Conservation (phyloP, 2,888 invertebrate genomes). For the Caenorhabditis angaria region DNA sequence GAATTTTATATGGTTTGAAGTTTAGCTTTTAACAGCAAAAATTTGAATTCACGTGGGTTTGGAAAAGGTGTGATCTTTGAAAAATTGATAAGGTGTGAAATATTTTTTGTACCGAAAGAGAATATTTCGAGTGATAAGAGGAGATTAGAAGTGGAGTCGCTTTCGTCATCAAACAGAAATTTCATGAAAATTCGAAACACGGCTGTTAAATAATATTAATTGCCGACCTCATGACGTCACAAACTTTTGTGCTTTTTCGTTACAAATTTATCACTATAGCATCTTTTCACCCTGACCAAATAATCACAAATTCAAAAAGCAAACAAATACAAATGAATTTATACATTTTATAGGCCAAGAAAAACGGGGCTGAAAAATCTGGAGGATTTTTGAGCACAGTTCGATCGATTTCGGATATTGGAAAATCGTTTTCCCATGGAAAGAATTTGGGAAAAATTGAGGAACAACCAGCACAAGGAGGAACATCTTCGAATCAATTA, state of each 20-base stretch:
- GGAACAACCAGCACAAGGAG: slow-evolving; percentile 41
- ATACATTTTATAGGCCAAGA: slow-evolving; percentile 47
- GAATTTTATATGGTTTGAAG: not conserved
- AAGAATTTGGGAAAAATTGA: slow-evolving; percentile 78
- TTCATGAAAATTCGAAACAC: not conserved
- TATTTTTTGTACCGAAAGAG: not conserved
- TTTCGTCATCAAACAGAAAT: too few species aligned
- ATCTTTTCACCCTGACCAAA: not conserved
- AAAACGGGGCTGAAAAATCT: slow-evolving; percentile 74
- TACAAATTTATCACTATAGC: not conserved
- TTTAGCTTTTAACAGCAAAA: not conserved
- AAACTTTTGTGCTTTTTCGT: not conserved
- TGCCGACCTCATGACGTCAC: slow-evolving; percentile 4
- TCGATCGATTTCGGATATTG: slow-evolving; percentile 93
- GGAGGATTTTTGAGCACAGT: slow-evolving; percentile 87
- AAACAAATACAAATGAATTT: slow-evolving; percentile 5
- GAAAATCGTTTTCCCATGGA: slow-evolving; percentile 85
- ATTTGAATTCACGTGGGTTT: not conserved
- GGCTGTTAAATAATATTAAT: too few species aligned
- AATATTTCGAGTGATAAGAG: not conserved
- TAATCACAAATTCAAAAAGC: slow-evolving; percentile 1
- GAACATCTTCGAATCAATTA: slow-evolving; percentile 51
- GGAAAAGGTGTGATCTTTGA: not conserved
- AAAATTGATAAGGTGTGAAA: slow-evolving; percentile 1
- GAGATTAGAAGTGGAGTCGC: too few species aligned